Conservation (phyloP, 1,140 invertebrate species). For the Pseudomyrmex pallidus region DNA sequence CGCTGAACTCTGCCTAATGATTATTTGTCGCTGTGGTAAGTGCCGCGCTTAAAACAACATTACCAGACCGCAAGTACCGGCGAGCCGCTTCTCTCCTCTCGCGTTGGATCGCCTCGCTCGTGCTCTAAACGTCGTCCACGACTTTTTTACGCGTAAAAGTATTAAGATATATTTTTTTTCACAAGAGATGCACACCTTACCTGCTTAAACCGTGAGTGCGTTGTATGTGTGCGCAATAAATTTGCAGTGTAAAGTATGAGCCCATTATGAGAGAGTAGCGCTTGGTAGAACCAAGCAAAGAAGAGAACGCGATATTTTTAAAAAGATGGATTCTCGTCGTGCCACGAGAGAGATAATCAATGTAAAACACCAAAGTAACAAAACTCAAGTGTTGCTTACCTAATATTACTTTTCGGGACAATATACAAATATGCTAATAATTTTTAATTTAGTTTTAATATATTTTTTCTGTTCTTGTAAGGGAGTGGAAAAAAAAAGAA, state of each 20-base stretch:
- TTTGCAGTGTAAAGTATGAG: background rate
- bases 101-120: conserved; percentile 58
- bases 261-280: background rate
- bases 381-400: no score
- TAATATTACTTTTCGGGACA: no score
- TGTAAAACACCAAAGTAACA: no score
- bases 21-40: conserved; percentile 78
- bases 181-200: background rate
- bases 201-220: no score
- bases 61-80: conserved; percentile 72
- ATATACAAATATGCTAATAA: background rate
- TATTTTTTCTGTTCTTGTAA: background rate
- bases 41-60: conserved; percentile 78
- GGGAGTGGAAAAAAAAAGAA: background rate
- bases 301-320: no score
- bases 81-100: conserved; percentile 60
- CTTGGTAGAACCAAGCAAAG: no score
- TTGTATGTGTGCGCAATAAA: background rate
- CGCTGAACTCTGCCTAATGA: conserved; percentile 77
- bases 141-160: conserved; percentile 23
- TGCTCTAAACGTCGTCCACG: conserved; percentile 27
- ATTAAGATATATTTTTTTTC: conserved; percentile 21
- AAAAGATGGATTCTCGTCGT: no score
- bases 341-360: no score
- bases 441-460: background rate